Conservation (phyloP, 2,797 vertebrate species). For the Halcyon chelicuti region DNA sequence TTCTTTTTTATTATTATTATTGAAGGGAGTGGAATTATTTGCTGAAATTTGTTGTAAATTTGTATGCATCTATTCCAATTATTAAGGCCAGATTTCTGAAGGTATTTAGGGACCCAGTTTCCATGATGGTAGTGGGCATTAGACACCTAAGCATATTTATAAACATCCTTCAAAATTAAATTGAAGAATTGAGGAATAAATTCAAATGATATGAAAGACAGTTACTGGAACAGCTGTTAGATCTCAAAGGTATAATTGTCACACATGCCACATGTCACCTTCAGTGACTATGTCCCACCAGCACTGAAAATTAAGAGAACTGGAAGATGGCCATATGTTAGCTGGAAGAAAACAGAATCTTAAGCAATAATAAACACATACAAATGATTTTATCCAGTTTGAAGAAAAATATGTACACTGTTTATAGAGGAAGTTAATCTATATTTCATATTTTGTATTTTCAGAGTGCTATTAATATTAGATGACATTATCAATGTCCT, state of each 20-base stretch:
- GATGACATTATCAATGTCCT: not conserved
- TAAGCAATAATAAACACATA: slow-evolving; percentile 46
- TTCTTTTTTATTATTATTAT: not conserved
- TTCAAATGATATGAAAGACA: not conserved
- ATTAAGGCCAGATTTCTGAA: not conserved
- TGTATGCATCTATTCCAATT: not conserved
- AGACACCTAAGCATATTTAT: not conserved
- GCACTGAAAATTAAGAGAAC: slow-evolving; percentile 72
- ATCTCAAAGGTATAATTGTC: slow-evolving; percentile 61
- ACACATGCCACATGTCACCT: slow-evolving; percentile 65
- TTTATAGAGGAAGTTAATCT: not conserved
- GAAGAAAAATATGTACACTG: not conserved
- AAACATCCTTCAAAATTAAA: not conserved
- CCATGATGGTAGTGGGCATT: not conserved
- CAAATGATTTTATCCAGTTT: slow-evolving; percentile 4
- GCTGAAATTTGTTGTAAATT: not conserved
- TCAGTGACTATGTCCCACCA: slow-evolving; percentile 63
- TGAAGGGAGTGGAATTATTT: not conserved
- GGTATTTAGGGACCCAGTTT: not conserved
- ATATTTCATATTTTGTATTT: not conserved
- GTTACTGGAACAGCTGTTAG: slow-evolving; percentile 61
- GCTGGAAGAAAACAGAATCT: slow-evolving; percentile 5
- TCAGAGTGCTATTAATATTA: not conserved
- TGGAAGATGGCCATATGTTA: slow-evolving; percentile 67
- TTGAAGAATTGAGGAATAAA: not conserved